A percentile compares a stretch with the other conserved stretches of the same genome.
These are phyloP conservation scores for Myopa tessellatipennis DNA, from an alignment of 2,888 invertebrate species.

Conservation along the genomic window DNA sequence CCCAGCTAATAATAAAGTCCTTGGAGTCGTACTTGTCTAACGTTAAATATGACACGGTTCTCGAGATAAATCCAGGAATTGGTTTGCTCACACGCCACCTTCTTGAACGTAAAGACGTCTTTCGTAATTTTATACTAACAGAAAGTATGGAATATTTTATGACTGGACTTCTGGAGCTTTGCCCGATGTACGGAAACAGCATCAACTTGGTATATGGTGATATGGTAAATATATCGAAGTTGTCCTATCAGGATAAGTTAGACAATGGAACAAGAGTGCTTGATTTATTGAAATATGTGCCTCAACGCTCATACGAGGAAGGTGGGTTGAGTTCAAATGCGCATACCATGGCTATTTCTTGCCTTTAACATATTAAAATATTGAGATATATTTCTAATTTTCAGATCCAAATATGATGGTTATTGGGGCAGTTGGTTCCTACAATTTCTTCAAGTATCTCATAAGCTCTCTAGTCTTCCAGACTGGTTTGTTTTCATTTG, in stretches of 20 bases:
- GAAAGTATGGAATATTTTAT: conserved; percentile 72
- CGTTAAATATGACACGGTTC: conserved; percentile 52
- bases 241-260: conserved; percentile 72
- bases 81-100: conserved; percentile 73
- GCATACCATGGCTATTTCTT: background rate
- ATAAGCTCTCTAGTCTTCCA: conserved; percentile 74
- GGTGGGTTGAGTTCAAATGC: conserved; percentile 59
- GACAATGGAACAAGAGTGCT: conserved; percentile 71
- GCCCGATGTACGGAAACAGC: conserved; percentile 55
- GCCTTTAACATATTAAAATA: conserved; percentile 49
- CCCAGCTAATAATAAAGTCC: conserved; percentile 54
- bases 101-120: conserved; percentile 68
- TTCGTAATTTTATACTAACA: conserved; percentile 72
- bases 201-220: conserved; percentile 68
- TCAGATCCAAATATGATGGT: conserved; percentile 74
- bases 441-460: conserved; percentile 74
- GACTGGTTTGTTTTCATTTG: conserved; percentile 71
- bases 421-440: conserved; percentile 69
- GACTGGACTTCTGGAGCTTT: conserved; percentile 63
- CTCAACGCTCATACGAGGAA: conserved; percentile 68
- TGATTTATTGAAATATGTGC: conserved; percentile 70
- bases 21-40: conserved; percentile 54
- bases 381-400: conserved; percentile 63
- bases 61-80: conserved; percentile 80
- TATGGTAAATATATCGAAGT: conserved; percentile 72